Evolutionary conservation across 2,888 invertebrate genomes (phyloP), one percentile per base, ranked within the genome.

Genomic region (Epinotia ramella): DNA sequence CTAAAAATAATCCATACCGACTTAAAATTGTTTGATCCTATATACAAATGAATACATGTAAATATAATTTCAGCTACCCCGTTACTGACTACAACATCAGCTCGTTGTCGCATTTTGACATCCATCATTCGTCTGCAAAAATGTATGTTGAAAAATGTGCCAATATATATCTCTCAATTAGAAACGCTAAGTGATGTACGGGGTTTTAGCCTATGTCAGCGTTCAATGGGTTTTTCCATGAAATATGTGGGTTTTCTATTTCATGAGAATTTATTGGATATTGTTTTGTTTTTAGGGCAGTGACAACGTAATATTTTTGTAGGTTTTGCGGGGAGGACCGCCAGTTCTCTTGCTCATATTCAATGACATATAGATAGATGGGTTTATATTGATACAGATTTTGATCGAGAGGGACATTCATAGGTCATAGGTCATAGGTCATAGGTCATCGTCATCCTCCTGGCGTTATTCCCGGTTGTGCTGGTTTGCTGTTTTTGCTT

Each of bases 101-200:
- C 18, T 4, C 66, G 56, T 67, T 70, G 68, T 73, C n/a, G 69
- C 72, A 53, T 77, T 75, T 73, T 60, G 76, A 60, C 69, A 69
- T 68, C 18, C 71, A 65, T 77, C 77, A 77, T 77, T 76, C 76
- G 67, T 63, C 68, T 18, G 46, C 62, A 72, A 76, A 76, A 76
- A 76, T 76, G 76, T 75, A 46, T 72, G 73, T 59, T 66, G 76
- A 77, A 76, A 77, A 62, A 77, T 76, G 69, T 77, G 77, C 77
- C 77, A 66, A 77, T 77, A 77, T 77, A 77, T 77, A 77, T 77
- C 75, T 73, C 77, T 77, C 76, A 77, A 77, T 77, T 77, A 77
- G 77, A 77, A 76, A 53, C n/a, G 33, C 62, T 77, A 77, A 77
- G 69, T 77, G 77, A 77, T 76, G 68, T 76, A 77, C 65, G 76